A percentile compares a stretch with the other conserved stretches of the same genome.
Conservation (phyloP, 1,140 invertebrate genomes). For the Aphaenogaster ashmeadi region DNA sequence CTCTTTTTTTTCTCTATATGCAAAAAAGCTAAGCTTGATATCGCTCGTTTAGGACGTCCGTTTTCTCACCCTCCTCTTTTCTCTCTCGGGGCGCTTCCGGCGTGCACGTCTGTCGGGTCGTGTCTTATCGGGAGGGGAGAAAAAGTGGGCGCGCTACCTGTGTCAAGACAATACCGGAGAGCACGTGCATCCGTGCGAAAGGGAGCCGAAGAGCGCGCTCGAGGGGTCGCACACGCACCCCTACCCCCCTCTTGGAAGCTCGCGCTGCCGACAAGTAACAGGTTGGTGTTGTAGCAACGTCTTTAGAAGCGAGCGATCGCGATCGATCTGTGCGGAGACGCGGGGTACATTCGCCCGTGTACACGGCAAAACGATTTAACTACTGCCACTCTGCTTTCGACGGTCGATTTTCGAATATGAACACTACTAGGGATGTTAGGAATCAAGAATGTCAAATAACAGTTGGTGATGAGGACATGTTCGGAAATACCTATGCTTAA, state of each 20-base stretch:
- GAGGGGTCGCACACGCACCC: constrained; percentile 72
- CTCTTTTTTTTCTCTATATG: constrained; percentile 52
- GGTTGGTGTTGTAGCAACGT: constrained; percentile 83
- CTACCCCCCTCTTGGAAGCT: constrained; percentile 66
- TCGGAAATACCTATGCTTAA: background rate
- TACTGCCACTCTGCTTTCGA: background rate
- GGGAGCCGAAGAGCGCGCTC: constrained; percentile 60
- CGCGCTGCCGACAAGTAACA: constrained; percentile 82
- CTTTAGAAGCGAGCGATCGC: constrained; percentile 36
- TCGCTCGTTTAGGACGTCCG: background rate
- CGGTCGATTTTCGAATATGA: background rate
- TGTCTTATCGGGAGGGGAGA: background rate
- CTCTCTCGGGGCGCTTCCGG: background rate
- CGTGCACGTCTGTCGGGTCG: background rate
- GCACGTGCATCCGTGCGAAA: constrained; percentile 62
- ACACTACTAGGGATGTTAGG: background rate
- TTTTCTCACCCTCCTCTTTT: background rate
- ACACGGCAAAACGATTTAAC: background rate
- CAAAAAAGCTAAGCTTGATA: background rate
- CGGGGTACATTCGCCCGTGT: background rate
- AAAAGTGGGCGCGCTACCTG: constrained; percentile 33
- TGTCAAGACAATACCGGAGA: constrained; percentile 40
- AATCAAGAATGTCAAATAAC: background rate
- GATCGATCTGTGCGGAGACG: background rate
- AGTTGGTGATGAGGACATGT: background rate